These are phyloP conservation scores for Linepithema humile DNA, from an alignment of 1,140 invertebrate genomes.

Conservation along the genomic window DNA sequence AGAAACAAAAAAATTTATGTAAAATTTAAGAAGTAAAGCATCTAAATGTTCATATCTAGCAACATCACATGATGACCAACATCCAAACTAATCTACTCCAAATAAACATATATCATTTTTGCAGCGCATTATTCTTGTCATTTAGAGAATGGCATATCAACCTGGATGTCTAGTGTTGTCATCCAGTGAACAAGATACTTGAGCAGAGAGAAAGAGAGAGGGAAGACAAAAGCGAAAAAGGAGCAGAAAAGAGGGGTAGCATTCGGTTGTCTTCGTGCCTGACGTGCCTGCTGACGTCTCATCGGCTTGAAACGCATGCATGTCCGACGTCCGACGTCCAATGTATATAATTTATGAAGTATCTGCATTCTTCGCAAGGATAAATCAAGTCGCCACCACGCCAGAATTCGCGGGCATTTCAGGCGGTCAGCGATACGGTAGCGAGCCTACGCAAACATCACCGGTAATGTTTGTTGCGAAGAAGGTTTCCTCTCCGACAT, in stretches of 20 bases:
- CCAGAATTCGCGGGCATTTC: slow-evolving; percentile 64
- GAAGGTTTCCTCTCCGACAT: background rate
- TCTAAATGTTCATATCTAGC: background rate
- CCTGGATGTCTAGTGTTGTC: slow-evolving; percentile 54
- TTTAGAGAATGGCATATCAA: slow-evolving; percentile 59
- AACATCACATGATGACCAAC: background rate
- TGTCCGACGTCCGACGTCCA: slow-evolving; percentile 76
- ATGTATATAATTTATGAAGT: slow-evolving; percentile 84
- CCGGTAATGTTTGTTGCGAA: background rate
- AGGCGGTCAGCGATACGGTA: slow-evolving; percentile 25
- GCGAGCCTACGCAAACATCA: slow-evolving; percentile 21
- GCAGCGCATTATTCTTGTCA: slow-evolving; percentile 50
- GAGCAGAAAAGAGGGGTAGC: slow-evolving; percentile 59
- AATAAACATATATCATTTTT: slow-evolving; percentile 36
- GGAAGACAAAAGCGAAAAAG: slow-evolving; percentile 18
- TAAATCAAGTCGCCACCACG: slow-evolving; percentile 83
- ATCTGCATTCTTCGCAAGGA: slow-evolving; percentile 82
- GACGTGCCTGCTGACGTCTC: slow-evolving; percentile 79
- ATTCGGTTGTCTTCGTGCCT: slow-evolving; percentile 79
- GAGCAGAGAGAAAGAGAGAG: slow-evolving; percentile 51
- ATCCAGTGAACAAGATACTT: slow-evolving; percentile 71
- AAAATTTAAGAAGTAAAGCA: background rate
- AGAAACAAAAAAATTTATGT: background rate
- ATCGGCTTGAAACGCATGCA: slow-evolving; percentile 74
- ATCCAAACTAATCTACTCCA: background rate